Evolutionary conservation across 1,140 invertebrate species (phyloP), one percentile per base, ranked within the genome.

Genomic region (Charaxes varanes): DNA sequence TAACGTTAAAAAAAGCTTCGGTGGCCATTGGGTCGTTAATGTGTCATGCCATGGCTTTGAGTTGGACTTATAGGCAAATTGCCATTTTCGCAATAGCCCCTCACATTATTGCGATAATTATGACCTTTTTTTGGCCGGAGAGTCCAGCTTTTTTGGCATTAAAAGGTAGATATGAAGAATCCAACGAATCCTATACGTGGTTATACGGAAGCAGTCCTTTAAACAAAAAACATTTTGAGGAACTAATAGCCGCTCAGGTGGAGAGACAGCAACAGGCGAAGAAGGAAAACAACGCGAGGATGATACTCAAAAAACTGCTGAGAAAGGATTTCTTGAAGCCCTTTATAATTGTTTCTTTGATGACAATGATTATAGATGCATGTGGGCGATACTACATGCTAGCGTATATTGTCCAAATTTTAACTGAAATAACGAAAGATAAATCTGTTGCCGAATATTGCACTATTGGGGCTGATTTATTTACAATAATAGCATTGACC

Each of bases 91-190:
- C 41, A 0, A 27, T 41, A 16, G 4, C 52, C 1, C 41, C 55
- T 1, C 33, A 46, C 6, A 24, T 40, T 6, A 2, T 57, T 6
- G 33, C 54, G 13, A 37, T 57, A 5, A 38, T 66, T 6, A 8
- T 62, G 6, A 49, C 48, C 0, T 33, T 43, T 0, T 31, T 60
- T 18, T 63, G 62, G 48, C 57, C 56, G 1, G 67, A 71, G 24
- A 68, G 59, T 21, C 67, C 67, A n/a, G 44, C 51, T 0, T 71
- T 42, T 31, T 48, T 56, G 2, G 64, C 64, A 0, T 34, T 53
- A 19, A 59, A 51, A 12, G 64, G 55, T 7, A 30, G 50, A 4
- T 63, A 54, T 17, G 34, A 53, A 5, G 45, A 57, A 14, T 57
- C 46, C 16, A 16, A 21, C 6, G 43, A 40, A 34, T 27, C 37